A percentile compares a stretch with the other conserved stretches of the same genome.
phyloP scores from a whole-genome alignment of 1,140 invertebrate species.

The Pseudobourletiella spinata region DNA sequence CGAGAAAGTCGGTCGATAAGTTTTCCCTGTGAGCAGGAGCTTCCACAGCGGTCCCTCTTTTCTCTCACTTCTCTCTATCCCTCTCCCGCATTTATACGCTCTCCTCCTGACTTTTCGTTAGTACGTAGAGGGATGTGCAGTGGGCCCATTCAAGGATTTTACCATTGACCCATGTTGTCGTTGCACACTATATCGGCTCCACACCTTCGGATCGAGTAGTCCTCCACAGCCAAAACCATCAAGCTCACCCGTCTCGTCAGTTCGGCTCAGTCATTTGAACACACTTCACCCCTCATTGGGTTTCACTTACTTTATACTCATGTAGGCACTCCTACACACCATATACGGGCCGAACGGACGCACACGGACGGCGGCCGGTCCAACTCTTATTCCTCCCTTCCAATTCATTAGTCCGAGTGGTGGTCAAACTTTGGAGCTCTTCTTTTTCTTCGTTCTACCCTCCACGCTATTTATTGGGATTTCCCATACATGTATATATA shows the following conservation, averaged over 20 bases:
- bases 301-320: not conserved
- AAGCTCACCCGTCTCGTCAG: not conserved
- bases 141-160: constrained; percentile 15
- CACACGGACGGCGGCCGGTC: no score
- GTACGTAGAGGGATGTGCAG: not conserved
- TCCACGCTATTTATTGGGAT: no score
- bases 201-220: not conserved
- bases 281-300: not conserved
- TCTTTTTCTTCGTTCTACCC: no score
- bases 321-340: not conserved
- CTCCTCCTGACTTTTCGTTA: not conserved
- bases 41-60: no score
- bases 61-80: no score
- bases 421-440: no score
- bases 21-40: not conserved
- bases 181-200: not conserved
- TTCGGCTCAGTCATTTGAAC: not conserved
- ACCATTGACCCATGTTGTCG: constrained; percentile 16
- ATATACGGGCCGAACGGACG: no score
- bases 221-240: not conserved
- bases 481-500: no score
- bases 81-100: no score
- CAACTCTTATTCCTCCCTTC: no score
- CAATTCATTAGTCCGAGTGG: no score
- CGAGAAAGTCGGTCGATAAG: constrained; percentile 3